These are phyloP conservation scores for Myxocyprinus asiaticus DNA, from an alignment of 2,113 vertebrate genomes.

Conservation along the genomic window DNA sequence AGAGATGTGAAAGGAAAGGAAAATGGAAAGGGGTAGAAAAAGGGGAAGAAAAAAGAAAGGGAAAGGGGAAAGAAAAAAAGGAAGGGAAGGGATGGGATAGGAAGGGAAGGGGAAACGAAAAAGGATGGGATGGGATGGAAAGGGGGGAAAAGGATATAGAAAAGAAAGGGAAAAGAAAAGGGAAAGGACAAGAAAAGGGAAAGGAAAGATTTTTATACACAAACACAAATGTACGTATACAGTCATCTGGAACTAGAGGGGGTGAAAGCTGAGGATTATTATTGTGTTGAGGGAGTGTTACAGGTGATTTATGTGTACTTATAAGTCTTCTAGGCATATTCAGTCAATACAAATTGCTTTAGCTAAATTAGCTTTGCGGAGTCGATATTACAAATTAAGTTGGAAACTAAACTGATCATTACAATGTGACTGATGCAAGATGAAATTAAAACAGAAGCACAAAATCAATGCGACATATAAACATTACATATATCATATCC, in stretches of 20 bases:
- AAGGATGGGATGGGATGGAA: no score
- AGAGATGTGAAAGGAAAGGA: no score
- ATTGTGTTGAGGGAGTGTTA: slow-evolving; percentile 39
- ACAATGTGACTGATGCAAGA: slow-evolving; percentile 1
- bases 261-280: slow-evolving; percentile 38
- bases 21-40: no score
- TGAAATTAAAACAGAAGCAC: slow-evolving; percentile 9
- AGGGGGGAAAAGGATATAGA: no score
- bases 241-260: no score
- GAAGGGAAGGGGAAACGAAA: background rate
- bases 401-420: background rate
- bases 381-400: slow-evolving; percentile 36
- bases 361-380: slow-evolving; percentile 39
- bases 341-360: slow-evolving; percentile 46
- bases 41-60: no score
- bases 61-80: no score
- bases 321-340: slow-evolving; percentile 23
- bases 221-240: no score
- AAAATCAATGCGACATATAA: slow-evolving; percentile 7
- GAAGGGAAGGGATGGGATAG: no score
- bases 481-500: background rate
- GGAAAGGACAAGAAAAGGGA: no score
- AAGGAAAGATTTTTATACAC: no score
- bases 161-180: no score
- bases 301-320: slow-evolving; percentile 48